Percentiles rank a stretch among this genome's conserved stretches.
phyloP scores from a whole-genome alignment of 1,140 invertebrate species.

The Scaptomyza pallida region DNA sequence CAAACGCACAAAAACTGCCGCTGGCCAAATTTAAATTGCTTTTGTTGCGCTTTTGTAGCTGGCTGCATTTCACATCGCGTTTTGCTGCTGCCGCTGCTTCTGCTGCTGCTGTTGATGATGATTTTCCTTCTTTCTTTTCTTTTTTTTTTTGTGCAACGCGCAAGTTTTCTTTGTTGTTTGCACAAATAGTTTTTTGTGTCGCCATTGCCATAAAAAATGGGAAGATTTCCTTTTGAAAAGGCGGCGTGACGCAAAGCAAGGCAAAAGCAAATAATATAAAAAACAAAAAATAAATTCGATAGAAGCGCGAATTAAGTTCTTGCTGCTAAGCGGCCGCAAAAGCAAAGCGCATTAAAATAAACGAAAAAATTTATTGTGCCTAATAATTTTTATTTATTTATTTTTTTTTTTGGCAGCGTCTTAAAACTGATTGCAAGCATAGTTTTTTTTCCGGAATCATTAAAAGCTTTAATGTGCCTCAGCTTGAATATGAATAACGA shows the following conservation, averaged over 20 bases:
- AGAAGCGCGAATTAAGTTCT: slow-evolving; percentile 68
- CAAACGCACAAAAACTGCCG: slow-evolving; percentile 58
- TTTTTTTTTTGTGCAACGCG: slow-evolving; percentile 56
- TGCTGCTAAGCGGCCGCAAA: slow-evolving; percentile 69
- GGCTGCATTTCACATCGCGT: slow-evolving; percentile 46
- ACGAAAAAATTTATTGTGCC: slow-evolving; percentile 56
- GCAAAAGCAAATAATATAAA: slow-evolving; percentile 3
- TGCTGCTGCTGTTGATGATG: slow-evolving; percentile 57
- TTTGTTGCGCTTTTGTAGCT: slow-evolving; percentile 80
- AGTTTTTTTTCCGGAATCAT: slow-evolving; percentile 65
- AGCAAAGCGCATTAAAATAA: slow-evolving; percentile 74
- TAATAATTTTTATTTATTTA: too few species aligned
- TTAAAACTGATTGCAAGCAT: slow-evolving; percentile 8
- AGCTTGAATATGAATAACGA: slow-evolving; percentile 5
- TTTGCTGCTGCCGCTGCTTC: slow-evolving; percentile 13
- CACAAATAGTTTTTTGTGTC: slow-evolving; percentile 80
- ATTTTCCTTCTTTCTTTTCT: too few species aligned
- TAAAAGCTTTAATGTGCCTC: slow-evolving; percentile 71
- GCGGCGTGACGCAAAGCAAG: slow-evolving; percentile 36
- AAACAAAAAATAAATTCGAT: slow-evolving; percentile 15
- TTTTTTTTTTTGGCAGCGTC: slow-evolving; percentile 19
- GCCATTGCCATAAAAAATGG: slow-evolving; percentile 65
- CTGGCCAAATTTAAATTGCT: slow-evolving; percentile 79
- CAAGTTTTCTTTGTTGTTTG: slow-evolving; percentile 82
- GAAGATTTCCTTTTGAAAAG: slow-evolving; percentile 73